A percentile compares a stretch with the other conserved stretches of the same genome.
Evolutionary conservation across 2,888 invertebrate genomes (phyloP).

Genomic region (Orthosia cruda): DNA sequence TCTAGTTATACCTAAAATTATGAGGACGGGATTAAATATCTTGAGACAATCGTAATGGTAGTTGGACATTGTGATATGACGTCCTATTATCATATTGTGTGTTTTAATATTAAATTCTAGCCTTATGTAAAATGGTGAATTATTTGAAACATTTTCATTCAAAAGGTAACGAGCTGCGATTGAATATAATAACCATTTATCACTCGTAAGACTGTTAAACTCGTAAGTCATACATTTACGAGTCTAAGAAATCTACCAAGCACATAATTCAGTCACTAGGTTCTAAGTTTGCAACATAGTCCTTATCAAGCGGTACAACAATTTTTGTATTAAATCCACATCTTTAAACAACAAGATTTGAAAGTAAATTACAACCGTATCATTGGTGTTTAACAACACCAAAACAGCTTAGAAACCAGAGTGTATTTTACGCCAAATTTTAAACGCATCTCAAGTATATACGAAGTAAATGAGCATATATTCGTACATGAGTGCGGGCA

Average conservation of each 20-base stretch:
- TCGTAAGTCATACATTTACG: no score
- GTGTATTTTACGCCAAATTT: slow-evolving; percentile 9
- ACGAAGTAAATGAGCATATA: slow-evolving; percentile 47
- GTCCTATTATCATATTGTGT: neutral
- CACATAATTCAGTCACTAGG: neutral
- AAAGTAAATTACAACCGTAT: neutral
- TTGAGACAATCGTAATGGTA: slow-evolving; percentile 14
- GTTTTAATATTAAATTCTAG: neutral
- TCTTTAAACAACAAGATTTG: no score
- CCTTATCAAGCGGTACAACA: neutral
- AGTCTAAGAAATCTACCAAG: no score
- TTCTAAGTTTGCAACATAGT: neutral
- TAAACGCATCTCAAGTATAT: slow-evolving; percentile 28
- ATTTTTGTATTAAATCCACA: neutral
- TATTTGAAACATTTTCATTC: no score
- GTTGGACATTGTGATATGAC: neutral
- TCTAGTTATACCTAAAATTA: slow-evolving; percentile 32
- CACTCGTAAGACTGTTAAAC: no score
- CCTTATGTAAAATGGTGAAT: neutral
- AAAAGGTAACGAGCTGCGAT: no score
- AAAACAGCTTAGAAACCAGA: slow-evolving; percentile 15
- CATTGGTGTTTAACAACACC: neutral
- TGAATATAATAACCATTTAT: no score
- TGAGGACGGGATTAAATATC: slow-evolving; percentile 33
- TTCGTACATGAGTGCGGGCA: slow-evolving; percentile 30